These are phyloP conservation scores for Enteromius trimaculatus DNA, from an alignment of 2,797 vertebrate genomes.

Conservation along the genomic window DNA sequence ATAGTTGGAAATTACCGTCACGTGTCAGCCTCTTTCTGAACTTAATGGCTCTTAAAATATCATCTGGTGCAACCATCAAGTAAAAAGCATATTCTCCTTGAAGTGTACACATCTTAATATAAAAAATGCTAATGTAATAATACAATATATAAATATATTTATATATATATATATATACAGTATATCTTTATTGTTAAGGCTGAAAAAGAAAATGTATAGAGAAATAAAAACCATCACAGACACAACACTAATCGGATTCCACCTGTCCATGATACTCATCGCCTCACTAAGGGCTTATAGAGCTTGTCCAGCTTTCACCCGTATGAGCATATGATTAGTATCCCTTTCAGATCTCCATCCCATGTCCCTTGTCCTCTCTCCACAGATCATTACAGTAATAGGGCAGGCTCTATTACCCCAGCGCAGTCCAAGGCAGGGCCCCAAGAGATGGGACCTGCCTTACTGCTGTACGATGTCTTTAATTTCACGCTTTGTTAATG, in stretches of 20 bases:
- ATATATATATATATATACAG: too few relatives aligned
- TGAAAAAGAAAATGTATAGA: conserved; percentile 7
- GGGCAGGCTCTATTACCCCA: conserved; percentile 78
- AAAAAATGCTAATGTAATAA: not conserved
- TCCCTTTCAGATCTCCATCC: conserved; percentile 68
- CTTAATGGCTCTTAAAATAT: not conserved
- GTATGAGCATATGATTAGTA: conserved; percentile 71
- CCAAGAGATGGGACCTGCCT: conserved; percentile 66
- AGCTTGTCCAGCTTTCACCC: conserved; percentile 38
- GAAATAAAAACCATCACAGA: not conserved
- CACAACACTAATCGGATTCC: not conserved
- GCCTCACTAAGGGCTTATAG: conserved; percentile 10
- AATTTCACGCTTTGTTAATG: conserved; percentile 86
- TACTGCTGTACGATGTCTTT: conserved; percentile 74
- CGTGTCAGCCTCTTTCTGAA: not conserved
- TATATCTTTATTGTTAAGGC: not conserved
- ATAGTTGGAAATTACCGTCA: not conserved
- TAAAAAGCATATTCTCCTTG: not conserved
- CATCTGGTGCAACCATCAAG: not conserved
- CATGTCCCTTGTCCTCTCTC: conserved; percentile 69
- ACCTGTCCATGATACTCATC: not conserved
- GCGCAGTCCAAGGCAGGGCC: conserved; percentile 59
- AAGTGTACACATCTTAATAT: not conserved
- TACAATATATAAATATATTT: not conserved
- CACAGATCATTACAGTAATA: conserved; percentile 80